Percentiles rank a stretch among this genome's conserved stretches.
Conservation (phyloP, 2,113 vertebrate genomes). For the Turdus rufiventris region DNA sequence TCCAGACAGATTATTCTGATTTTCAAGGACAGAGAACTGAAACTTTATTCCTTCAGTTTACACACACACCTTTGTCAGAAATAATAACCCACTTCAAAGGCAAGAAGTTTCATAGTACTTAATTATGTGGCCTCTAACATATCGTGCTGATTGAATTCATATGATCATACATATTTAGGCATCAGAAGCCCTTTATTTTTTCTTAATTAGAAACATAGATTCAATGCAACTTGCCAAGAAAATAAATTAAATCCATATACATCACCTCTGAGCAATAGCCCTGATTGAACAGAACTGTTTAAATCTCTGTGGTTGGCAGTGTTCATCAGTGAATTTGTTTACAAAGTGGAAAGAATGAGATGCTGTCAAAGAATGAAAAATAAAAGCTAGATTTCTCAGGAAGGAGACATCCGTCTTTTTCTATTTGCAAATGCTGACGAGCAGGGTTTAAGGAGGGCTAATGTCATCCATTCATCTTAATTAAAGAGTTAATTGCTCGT, state of each 20-base stretch:
- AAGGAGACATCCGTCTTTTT: conserved; percentile 74
- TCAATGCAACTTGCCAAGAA: conserved; percentile 14
- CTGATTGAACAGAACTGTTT: conserved; percentile 41
- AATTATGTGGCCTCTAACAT: not conserved
- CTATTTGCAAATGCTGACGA: conserved; percentile 80
- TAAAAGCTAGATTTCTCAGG: conserved; percentile 70
- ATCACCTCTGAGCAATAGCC: conserved; percentile 25
- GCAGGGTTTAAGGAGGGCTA: conserved; percentile 80
- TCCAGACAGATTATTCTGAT: not conserved
- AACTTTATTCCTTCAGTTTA: not conserved
- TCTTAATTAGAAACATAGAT: conserved; percentile 40
- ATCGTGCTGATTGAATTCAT: not conserved
- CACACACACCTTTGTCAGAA: not conserved
- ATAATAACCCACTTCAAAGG: not conserved
- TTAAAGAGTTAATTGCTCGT: conserved; percentile 85
- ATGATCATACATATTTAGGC: not conserved
- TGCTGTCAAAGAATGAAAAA: conserved; percentile 71
- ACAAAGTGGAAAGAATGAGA: conserved; percentile 66
- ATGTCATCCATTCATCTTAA: conserved; percentile 82
- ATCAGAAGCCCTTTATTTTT: conserved; percentile 5
- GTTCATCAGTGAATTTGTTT: conserved; percentile 62
- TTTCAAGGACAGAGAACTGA: not conserved
- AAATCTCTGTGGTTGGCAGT: conserved; percentile 20
- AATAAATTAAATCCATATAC: conserved; percentile 31
- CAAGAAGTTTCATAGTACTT: not conserved